Conservation (phyloP, 2,888 invertebrate genomes). For the Ormyrus nitidulus region DNA sequence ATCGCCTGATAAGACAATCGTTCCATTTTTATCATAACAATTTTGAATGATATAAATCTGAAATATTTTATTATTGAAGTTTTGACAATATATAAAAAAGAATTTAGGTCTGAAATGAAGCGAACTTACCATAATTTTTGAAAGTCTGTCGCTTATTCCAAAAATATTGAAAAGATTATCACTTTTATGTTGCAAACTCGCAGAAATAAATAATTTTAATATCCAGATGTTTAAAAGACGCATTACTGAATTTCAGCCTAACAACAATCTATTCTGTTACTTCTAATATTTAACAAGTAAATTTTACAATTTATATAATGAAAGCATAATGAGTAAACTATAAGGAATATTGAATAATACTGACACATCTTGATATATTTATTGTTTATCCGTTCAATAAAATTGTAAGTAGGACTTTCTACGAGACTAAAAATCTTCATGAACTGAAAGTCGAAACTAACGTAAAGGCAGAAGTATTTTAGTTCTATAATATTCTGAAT, state of each 20-base stretch:
- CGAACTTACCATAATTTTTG: conserved; percentile 16
- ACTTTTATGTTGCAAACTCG: neutral
- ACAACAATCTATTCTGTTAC: neutral
- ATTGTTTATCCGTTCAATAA: no score
- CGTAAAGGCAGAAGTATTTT: no score
- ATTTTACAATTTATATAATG: no score
- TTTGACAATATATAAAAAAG: neutral
- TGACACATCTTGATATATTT: no score
- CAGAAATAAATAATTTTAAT: conserved; percentile 4
- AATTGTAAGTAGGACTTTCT: no score
- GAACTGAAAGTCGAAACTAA: no score
- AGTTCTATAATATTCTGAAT: no score
- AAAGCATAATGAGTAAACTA: no score
- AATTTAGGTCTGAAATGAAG: neutral
- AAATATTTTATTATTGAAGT: neutral
- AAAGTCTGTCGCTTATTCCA: neutral
- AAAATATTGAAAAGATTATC: neutral
- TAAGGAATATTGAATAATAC: no score
- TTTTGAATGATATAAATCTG: conserved; percentile 14
- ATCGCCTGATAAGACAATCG: conserved; percentile 9
- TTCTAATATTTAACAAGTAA: neutral
- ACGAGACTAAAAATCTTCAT: no score
- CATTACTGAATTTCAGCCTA: neutral
- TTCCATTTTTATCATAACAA: neutral
- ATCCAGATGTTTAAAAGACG: neutral